phyloP scores from a whole-genome alignment of 2,797 vertebrate species.

The Xenentodon cancila region DNA sequence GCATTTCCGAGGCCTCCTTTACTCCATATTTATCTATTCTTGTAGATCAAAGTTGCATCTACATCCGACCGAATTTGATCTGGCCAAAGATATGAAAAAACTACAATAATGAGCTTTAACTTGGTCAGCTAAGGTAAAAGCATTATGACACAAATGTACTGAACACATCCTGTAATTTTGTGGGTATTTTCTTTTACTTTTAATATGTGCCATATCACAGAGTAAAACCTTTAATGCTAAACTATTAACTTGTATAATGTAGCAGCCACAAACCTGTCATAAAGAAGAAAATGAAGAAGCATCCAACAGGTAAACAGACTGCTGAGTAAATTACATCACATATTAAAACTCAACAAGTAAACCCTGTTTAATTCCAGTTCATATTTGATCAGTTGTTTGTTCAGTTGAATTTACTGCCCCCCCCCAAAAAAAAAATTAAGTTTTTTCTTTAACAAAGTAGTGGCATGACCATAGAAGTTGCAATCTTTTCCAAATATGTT shows the following conservation, averaged over 20 bases:
- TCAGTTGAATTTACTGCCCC: slow-evolving; percentile 54
- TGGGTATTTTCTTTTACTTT: no score
- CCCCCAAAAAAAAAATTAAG: neutral
- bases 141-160: neutral
- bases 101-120: neutral
- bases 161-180: no score
- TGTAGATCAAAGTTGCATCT: no score
- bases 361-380: slow-evolving; percentile 54
- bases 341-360: slow-evolving; percentile 38
- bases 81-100: no score
- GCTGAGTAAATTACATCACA: slow-evolving; percentile 16
- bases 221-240: neutral
- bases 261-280: no score
- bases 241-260: no score
- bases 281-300: no score
- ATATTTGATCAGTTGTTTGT: slow-evolving; percentile 48
- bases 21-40: no score
- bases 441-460: slow-evolving; percentile 29
- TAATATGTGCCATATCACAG: neutral
- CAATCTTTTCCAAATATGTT: slow-evolving; percentile 23
- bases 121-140: neutral
- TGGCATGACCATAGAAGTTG: slow-evolving; percentile 22
- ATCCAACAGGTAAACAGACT: neutral
- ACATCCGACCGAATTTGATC: no score
- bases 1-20: no score